Conservation (phyloP, 64 coral and sea anemone genomes). For the Montipora efflorescens region DNA sequence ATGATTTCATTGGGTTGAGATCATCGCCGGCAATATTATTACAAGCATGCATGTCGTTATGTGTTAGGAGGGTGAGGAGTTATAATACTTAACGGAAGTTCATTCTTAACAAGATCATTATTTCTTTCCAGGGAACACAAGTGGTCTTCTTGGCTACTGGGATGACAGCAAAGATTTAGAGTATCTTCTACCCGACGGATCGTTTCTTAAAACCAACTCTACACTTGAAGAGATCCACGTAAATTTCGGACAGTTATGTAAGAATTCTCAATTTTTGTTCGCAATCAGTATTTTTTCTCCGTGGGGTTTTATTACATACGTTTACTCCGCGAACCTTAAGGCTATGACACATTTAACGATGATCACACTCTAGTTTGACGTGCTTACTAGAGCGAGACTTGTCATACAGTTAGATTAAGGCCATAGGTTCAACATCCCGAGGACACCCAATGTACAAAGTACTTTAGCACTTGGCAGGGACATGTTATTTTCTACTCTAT, state of each 20-base stretch:
- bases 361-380: too few species aligned
- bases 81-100: neutral
- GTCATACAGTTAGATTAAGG: too few species aligned
- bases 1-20: too few species aligned
- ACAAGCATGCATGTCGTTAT: too few species aligned
- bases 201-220: conserved; percentile 56
- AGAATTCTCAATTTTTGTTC: neutral
- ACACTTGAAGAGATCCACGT: conserved; percentile 56
- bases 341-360: too few species aligned
- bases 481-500: neutral
- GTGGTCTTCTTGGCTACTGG: conserved; percentile 82
- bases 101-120: neutral
- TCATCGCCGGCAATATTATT: too few species aligned
- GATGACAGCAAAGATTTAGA: conserved; percentile 56
- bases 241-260: conserved; percentile 82
- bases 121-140: conserved; percentile 63
- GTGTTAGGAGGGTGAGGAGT: too few species aligned
- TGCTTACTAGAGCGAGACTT: too few species aligned
- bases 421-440: too few species aligned
- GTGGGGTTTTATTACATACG: too few species aligned
- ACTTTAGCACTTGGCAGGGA: neutral
- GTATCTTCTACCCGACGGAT: conserved; percentile 71
- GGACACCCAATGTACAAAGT: too few species aligned
- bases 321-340: neutral
- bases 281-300: neutral